Conservation (phyloP, 1,140 invertebrate species). For the Drosophila nikananu region DNA sequence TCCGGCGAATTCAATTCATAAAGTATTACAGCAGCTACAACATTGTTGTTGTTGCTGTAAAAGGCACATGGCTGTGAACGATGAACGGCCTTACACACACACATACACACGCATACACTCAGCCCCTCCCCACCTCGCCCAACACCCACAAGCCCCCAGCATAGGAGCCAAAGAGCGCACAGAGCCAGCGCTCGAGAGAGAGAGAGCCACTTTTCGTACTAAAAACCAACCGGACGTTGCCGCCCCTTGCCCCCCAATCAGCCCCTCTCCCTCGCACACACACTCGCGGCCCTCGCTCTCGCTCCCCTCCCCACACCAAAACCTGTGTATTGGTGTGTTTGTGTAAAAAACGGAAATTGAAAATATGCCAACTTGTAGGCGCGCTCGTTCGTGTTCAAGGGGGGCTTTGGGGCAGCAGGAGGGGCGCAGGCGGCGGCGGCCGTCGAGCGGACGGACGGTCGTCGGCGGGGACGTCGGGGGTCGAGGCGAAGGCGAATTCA, state of each 20-base stretch:
- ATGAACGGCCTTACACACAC: conserved; percentile 41
- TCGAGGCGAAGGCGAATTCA: conserved; percentile 77
- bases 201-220: conserved; percentile 63
- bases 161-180: not conserved
- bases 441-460: conserved; percentile 4
- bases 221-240: conserved; percentile 83
- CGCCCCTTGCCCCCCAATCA: conserved; percentile 43
- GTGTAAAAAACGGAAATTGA: conserved; percentile 84
- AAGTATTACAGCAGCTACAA: conserved; percentile 43
- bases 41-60: conserved; percentile 26
- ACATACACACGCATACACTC: not conserved
- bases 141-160: conserved; percentile 4
- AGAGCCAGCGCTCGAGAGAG: conserved; percentile 9
- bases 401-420: conserved; percentile 16
- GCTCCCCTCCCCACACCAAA: not conserved
- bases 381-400: conserved; percentile 66
- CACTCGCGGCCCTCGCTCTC: not conserved
- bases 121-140: not conserved
- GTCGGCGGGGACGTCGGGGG: conserved; percentile 8
- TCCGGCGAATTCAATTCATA: conserved; percentile 46
- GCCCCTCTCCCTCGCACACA: conserved; percentile 18
- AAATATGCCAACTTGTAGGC: conserved; percentile 85
- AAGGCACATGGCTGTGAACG: conserved; percentile 45
- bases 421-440: conserved; percentile 1
- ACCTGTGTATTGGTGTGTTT: conserved; percentile 42